Evolutionary conservation across 1,140 invertebrate genomes (phyloP), one percentile per base, ranked within the genome.

Genomic region (Littorina saxatilis): DNA sequence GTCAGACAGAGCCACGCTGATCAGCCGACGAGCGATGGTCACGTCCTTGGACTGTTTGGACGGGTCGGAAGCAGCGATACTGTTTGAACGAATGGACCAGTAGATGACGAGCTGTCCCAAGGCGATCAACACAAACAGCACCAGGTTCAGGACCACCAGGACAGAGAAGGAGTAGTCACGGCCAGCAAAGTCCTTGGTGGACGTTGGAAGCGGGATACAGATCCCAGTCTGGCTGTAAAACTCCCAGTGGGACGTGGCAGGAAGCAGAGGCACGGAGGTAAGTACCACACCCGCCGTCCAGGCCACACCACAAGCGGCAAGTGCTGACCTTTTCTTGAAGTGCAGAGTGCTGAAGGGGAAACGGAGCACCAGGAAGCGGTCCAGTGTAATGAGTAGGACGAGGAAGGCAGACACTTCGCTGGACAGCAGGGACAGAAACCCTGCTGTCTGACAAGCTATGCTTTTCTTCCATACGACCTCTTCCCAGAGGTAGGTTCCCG

Each of bases 391-490:
- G 3, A 88, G 61, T 39, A 81, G 80, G 23, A 89, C 61, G 7
- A 85, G 52, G 23, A 84, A 83, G 0, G 86, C 77, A 11, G 88
- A 79, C 17, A 86, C 82, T 72, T 90, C 88, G 35, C 79, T 87
- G 15, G 87, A 88, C 2, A 89, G 37, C 11, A 83, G 84, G 0
- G 90, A 80, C 9, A 90, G 73, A 23, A 87, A 82, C 11, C 90
- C 90, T 15, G 89, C 88, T 17, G 86, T 15, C 35, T 83, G 79
- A 75, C 90, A 91, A 15, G 78, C 52, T 4, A 47, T 29, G 35
- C 81, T 79, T 3, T 79, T 78, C 63, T 83, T 78, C 89, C 89
- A 90, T 0, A 37, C 15, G 2, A 63, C 27, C 20, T 85, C 88
- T 37, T 85, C 43, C 47, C 82, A 83, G 9, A 83, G 73, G 76